Base-by-base conservation (phyloP, 1,140 invertebrate genomes). In the Triops cancriformis region DNA sequence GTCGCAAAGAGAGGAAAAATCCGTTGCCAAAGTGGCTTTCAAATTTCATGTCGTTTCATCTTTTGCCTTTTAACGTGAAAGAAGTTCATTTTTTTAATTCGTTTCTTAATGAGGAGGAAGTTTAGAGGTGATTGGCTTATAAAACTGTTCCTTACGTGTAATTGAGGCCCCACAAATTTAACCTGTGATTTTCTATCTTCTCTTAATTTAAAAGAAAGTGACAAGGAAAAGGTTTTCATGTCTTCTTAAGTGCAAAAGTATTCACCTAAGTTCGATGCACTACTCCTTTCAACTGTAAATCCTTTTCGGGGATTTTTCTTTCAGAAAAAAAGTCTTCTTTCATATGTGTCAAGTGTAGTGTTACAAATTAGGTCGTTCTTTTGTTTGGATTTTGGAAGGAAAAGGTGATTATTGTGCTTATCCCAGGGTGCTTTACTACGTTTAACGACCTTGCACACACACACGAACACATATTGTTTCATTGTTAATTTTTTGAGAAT, bases 21-120 rank as follows among this genome's bases (percentile, higher is more conserved):
- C n/a, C 6, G 51, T 64, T 64, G 51, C 51, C 51, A 64, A 64
- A 64, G 51, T 64, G 51, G 51, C 51, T 64, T 64, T 64, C 51
- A 64, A 64, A 23, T 64, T 64, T n/a, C 51, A 23, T 64, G 51
- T 64, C 51, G 23, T 64, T 14, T 64, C 51, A 64, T 23, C 23
- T 64, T 64, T 6, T 64, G 14, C 51, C 51, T 23, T 64, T 64
- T 64, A 64, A n/a, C 51, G 18, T 12, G 51, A 64, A 64, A 23
- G 18, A 64, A 23, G 51, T 18, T n/a, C 10, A 64, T 23, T 64
- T 23, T 64, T 64, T 64, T 14, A 6, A 6, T 64, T 64, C 14
- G 51, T 64, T 64, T 23, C 18, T n/a, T 18, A 1, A 64, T n/a
- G 23, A 14, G 51, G 51, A 23, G 51, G 14, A n/a, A 2, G 51